These are phyloP conservation scores for Diploscapter pachys DNA, from an alignment of 1,140 invertebrate species.

Conservation along the genomic window DNA sequence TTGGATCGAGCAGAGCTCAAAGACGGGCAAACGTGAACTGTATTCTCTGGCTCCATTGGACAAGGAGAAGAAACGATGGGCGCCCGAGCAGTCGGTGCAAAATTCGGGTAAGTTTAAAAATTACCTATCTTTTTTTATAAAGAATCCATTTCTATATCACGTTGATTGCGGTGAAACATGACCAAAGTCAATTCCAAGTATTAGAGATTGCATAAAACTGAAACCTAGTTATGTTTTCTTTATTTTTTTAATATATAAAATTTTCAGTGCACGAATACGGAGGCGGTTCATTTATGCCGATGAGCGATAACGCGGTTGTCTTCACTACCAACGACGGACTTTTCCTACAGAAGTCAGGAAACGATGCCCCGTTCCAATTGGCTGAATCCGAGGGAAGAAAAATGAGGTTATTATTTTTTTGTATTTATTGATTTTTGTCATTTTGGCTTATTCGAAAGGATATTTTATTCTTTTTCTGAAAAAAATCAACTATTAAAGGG, in stretches of 20 bases:
- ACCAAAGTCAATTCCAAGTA: too few relatives aligned
- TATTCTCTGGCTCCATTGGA: conserved; percentile 22
- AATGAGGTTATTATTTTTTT: conserved; percentile 5
- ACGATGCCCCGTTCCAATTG: conserved; percentile 13
- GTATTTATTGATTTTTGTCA: not conserved
- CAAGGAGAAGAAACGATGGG: conserved; percentile 10
- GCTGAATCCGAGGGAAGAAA: conserved; percentile 18
- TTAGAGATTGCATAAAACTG: too few relatives aligned
- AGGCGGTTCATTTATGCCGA: conserved; percentile 57
- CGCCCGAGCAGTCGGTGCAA: conserved; percentile 32
- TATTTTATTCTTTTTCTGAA: not conserved
- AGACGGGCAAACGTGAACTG: conserved; percentile 39
- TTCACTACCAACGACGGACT: conserved; percentile 34
- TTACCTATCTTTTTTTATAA: too few relatives aligned
- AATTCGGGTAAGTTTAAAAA: conserved; percentile 21
- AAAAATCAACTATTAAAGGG: too few relatives aligned
- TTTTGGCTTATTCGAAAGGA: not conserved
- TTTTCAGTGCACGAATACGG: conserved; percentile 62
- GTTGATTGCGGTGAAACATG: too few relatives aligned
- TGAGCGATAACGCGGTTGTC: conserved; percentile 50
- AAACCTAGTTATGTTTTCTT: too few relatives aligned
- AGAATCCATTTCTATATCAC: too few relatives aligned
- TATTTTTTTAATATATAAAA: conserved; percentile 15
- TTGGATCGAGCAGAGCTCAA: conserved; percentile 46
- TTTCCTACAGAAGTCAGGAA: conserved; percentile 18